Percentiles rank a stretch among this genome's conserved stretches.
phyloP scores from a whole-genome alignment of 2,888 invertebrate genomes.

The Macrophya annulata region DNA sequence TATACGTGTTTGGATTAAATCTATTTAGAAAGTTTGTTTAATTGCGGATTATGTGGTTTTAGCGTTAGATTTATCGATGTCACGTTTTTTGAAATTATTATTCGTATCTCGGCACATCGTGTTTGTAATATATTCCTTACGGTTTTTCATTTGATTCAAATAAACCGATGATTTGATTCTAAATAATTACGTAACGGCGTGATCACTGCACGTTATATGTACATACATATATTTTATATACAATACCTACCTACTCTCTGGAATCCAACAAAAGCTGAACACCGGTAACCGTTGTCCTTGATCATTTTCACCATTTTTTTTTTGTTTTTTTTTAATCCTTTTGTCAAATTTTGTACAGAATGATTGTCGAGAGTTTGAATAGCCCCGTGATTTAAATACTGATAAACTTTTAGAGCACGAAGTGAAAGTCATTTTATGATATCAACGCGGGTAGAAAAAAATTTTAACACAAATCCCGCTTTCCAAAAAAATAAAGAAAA shows the following conservation, averaged over 20 bases:
- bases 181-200: neutral
- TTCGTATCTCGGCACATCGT: neutral
- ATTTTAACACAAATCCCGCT: neutral
- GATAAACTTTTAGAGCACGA: slow-evolving; percentile 38
- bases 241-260: neutral
- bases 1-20: neutral
- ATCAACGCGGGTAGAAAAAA: neutral
- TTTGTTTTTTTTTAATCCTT: neutral
- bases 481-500: neutral
- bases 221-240: too few species aligned
- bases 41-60: neutral
- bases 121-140: neutral
- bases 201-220: neutral
- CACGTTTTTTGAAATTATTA: neutral
- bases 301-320: neutral
- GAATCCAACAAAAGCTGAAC: neutral
- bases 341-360: neutral
- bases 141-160: neutral
- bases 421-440: slow-evolving; percentile 30
- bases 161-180: neutral
- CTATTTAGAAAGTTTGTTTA: slow-evolving; percentile 22
- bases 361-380: slow-evolving; percentile 19
- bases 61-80: neutral
- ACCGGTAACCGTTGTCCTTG: neutral
- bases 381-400: neutral